These are phyloP conservation scores for Horisme vitalbata DNA, from an alignment of 2,888 invertebrate species.

Conservation along the genomic window DNA sequence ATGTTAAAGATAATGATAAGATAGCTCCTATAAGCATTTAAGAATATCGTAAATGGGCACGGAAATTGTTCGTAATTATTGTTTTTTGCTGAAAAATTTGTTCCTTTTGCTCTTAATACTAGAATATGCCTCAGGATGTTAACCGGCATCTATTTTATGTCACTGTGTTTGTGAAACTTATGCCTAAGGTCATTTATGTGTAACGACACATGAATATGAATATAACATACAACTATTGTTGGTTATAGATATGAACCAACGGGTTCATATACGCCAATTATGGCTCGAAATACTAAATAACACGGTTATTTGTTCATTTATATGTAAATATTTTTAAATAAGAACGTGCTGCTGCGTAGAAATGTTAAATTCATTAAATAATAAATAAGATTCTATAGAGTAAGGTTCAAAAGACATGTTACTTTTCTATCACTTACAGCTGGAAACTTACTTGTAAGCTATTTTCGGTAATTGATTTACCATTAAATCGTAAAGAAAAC, in stretches of 20 bases:
- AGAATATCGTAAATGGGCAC: conserved; percentile 8
- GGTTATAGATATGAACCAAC: too few species aligned
- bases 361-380: conserved; percentile 4
- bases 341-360: conserved; percentile 19
- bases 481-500: conserved; percentile 31
- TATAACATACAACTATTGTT: neutral
- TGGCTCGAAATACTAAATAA: too few species aligned
- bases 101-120: neutral
- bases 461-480: conserved; percentile 36
- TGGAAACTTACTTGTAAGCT: conserved; percentile 28
- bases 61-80: conserved; percentile 1
- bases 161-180: too few species aligned
- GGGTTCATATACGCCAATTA: too few species aligned
- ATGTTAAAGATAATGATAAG: conserved; percentile 9
- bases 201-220: too few species aligned
- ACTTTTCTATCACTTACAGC: conserved; percentile 25
- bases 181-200: too few species aligned
- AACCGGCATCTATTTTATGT: too few species aligned
- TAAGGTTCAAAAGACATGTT: conserved; percentile 27
- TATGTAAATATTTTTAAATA: conserved; percentile 28
- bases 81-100: conserved; percentile 7
- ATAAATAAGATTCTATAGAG: conserved; percentile 20
- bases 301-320: conserved; percentile 14
- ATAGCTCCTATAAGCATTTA: conserved; percentile 26
- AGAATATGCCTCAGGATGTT: too few species aligned